Evolutionary conservation across 2,113 vertebrate species (phyloP).

Genomic region (Cavia porcellus): DNA sequence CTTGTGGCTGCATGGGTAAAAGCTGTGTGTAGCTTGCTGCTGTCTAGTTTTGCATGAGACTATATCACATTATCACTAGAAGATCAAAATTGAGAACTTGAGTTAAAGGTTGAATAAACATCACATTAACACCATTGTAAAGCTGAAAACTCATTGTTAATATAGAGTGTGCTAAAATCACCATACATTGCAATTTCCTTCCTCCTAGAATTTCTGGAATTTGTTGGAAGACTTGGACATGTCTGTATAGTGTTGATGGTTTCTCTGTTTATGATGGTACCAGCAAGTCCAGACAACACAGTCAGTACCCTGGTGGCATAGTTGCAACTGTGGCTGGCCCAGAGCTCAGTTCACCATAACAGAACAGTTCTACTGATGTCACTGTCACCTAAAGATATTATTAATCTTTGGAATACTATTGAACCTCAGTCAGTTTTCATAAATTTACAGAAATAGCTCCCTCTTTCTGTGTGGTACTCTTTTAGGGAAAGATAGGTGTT

Average conservation of each 20-base stretch:
- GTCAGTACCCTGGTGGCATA: accelerated
- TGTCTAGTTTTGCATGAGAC: background rate
- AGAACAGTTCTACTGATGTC: background rate
- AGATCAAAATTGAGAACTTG: background rate
- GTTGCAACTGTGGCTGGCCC: background rate
- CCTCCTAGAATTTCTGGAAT: background rate
- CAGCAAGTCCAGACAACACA: background rate
- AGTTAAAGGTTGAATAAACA: background rate
- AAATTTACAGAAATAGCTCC: background rate
- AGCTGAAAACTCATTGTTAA: background rate
- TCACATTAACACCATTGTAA: background rate
- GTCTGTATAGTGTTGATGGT: background rate
- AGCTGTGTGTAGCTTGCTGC: accelerated
- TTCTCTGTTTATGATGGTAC: background rate
- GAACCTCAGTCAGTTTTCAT: background rate
- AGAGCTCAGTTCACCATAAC: background rate
- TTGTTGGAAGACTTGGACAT: background rate
- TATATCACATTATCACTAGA: background rate
- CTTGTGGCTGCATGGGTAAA: background rate
- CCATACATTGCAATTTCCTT: background rate
- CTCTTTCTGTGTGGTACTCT: background rate
- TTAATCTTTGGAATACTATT: background rate
- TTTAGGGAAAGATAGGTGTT: background rate
- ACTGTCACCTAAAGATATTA: background rate
- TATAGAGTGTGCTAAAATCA: background rate